Base-by-base conservation (phyloP, 1,140 invertebrate genomes). In the Penaeus vannamei region DNA sequence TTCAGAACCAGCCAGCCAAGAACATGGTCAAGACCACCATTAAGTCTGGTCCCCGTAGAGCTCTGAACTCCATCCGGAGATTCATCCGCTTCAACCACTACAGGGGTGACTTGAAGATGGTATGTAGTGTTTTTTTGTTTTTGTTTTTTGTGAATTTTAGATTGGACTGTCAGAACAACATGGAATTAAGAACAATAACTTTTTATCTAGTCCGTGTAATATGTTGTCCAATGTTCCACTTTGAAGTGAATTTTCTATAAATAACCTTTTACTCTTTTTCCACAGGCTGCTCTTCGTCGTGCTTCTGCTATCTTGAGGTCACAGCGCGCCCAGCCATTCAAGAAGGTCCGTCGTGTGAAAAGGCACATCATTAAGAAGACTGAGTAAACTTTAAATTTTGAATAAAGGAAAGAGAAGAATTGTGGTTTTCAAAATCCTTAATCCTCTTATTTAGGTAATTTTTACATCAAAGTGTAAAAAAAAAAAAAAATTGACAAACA, bases 271-370 rank as follows among this genome's bases (percentile, higher is more conserved):
- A 14, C 20, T 14, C n/a, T 20, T 26, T 62, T 29, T 32, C 61
- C 12, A 12, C 72, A 89, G 87, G 87, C 87, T 66, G 82, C 87
- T 32, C 82, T 89, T 29, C 81, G 87, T 22, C 87, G 87, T 64
- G 87, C 87, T 61, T 89, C 87, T n/a, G 87, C 87, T 19, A 89
- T 89, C 22, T 60, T 89, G 14, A 69, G 87, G 26, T 89, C 87
- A 1, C 87, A 89, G 82, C 81, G 82, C 20, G 87, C 87, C 53
- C 87, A 89, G 82, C 87, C 87, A 5, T 89, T 89, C 72, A 84
- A 85, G 87, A 89, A 89, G 82, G 72, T 81, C 46, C 87, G 87
- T 29, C 87, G 87, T 60, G 77, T 82, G 82, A 79, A 53, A 23
- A 64, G 59, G 82, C 84, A 89, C 36, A 76, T 64, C 77, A 76